Evolutionary conservation across 2,797 vertebrate genomes (phyloP).

Genomic region (Argya squamiceps): DNA sequence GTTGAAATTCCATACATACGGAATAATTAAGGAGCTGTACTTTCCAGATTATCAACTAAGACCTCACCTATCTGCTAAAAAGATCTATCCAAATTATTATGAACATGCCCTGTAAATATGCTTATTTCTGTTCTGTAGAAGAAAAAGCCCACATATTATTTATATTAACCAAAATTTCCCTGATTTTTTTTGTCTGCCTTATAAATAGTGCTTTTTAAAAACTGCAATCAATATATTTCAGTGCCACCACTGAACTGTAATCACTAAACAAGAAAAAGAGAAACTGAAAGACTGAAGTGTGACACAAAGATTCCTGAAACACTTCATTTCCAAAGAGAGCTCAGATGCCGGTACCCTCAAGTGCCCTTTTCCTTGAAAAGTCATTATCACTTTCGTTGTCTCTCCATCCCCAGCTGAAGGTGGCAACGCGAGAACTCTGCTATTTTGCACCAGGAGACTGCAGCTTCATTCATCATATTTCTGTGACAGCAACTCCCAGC

Average conservation of each 20-base stretch:
- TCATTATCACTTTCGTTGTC: fast-evolving
- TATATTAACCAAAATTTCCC: background rate
- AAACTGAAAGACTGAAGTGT: background rate
- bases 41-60: background rate
- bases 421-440: background rate
- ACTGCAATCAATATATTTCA: background rate
- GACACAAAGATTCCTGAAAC: background rate
- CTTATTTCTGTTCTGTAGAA: background rate
- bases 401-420: background rate
- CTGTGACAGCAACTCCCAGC: background rate
- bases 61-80: background rate
- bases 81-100: background rate
- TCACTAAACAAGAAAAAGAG: background rate
- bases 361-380: background rate
- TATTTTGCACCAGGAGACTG: background rate
- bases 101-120: background rate
- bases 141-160: background rate
- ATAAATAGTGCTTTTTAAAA: background rate
- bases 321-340: background rate
- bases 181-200: background rate
- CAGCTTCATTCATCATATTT: background rate
- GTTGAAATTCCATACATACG: background rate
- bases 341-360: background rate
- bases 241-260: background rate
- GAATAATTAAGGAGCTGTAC: background rate